phyloP scores from a whole-genome alignment of 2,888 invertebrate genomes.

The Allacma fusca region DNA sequence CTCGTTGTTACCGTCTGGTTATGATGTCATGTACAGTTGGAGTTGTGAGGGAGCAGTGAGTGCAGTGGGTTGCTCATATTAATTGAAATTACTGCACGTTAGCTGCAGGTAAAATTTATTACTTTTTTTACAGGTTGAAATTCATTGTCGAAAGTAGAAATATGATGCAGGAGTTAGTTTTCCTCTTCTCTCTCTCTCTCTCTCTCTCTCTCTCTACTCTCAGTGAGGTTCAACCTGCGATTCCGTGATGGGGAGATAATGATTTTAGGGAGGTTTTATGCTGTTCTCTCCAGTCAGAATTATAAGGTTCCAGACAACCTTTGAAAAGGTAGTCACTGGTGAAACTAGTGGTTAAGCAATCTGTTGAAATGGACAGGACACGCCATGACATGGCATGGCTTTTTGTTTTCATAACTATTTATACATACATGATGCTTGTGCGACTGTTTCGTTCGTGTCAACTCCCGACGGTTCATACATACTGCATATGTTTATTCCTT shows the following conservation, averaged over 20 bases:
- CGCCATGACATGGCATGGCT: constrained; percentile 39
- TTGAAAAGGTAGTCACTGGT: constrained; percentile 25
- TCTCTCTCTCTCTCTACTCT: no score
- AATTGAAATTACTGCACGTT: constrained; percentile 37
- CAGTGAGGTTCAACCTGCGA: constrained; percentile 28
- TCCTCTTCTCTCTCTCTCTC: no score
- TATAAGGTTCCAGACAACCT: constrained; percentile 25
- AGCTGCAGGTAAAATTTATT: constrained; percentile 37
- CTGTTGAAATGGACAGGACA: constrained; percentile 42
- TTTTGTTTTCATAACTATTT: constrained; percentile 37
- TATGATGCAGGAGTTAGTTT: constrained; percentile 19
- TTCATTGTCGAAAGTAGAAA: constrained; percentile 35
- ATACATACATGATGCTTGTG: constrained; percentile 15
- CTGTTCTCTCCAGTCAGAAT: constrained; percentile 19
- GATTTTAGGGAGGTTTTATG: constrained; percentile 25
- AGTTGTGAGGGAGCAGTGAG: not conserved
- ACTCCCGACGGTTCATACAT: not conserved
- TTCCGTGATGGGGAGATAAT: constrained; percentile 35
- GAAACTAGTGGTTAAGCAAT: constrained; percentile 41
- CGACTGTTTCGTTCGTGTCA: constrained; percentile 19
- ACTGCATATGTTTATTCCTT: no score
- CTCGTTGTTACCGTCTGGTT: not conserved
- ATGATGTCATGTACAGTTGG: not conserved
- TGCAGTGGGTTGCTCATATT: constrained; percentile 25
- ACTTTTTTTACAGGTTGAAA: constrained; percentile 32